Percentiles rank a stretch among this genome's conserved stretches.
phyloP scores from a whole-genome alignment of 2,797 vertebrate genomes.

The Cossypha caffra region DNA sequence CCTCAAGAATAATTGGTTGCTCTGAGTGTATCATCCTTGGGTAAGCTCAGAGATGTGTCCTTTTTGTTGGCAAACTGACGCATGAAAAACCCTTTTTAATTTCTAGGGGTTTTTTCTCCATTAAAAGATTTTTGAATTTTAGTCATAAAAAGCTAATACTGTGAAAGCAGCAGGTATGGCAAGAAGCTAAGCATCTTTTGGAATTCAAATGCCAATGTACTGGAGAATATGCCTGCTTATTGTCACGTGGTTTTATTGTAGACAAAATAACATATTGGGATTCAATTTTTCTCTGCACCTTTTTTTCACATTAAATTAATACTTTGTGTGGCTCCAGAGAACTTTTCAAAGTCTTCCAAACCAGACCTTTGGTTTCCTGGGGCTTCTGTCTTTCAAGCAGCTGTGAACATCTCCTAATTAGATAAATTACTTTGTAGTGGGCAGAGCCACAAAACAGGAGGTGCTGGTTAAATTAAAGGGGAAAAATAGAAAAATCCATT shows the following conservation, averaged over 20 bases:
- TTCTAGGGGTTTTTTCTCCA: constrained; percentile 32
- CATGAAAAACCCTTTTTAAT: constrained; percentile 69
- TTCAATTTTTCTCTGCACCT: constrained; percentile 68
- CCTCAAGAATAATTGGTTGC: not conserved
- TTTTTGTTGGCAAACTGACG: constrained; percentile 32
- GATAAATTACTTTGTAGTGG: constrained; percentile 78
- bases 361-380: constrained; percentile 68
- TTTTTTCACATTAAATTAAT: constrained; percentile 71
- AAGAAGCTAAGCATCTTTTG: constrained; percentile 57
- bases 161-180: constrained; percentile 53
- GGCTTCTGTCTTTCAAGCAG: constrained; percentile 71
- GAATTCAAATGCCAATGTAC: constrained; percentile 50
- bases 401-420: constrained; percentile 79
- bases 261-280: constrained; percentile 71
- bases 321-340: constrained; percentile 72
- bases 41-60: constrained; percentile 7
- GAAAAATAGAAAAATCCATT: constrained; percentile 70
- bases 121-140: constrained; percentile 69
- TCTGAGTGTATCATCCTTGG: not conserved
- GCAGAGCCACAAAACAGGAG: constrained; percentile 76
- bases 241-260: constrained; percentile 64
- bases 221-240: constrained; percentile 58
- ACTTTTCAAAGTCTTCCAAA: constrained; percentile 70
- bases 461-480: constrained; percentile 75
- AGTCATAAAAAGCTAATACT: constrained; percentile 56